A percentile compares a stretch with the other conserved stretches of the same genome.
These are phyloP conservation scores for Xiphydria camelus DNA, from an alignment of 2,888 invertebrate species.

Conservation along the genomic window DNA sequence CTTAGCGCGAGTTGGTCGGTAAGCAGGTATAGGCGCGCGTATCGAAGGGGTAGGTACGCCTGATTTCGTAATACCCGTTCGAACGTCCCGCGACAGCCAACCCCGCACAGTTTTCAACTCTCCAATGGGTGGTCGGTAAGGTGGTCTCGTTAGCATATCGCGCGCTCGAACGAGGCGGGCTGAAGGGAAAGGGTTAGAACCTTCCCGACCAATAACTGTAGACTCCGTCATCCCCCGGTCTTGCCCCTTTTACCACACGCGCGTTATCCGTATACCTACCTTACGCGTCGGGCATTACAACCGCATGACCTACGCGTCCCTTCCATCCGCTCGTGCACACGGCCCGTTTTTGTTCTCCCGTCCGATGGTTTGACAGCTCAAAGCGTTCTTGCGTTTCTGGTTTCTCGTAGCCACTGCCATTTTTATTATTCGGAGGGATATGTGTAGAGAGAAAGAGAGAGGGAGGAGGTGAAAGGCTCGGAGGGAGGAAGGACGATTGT, in stretches of 20 bases:
- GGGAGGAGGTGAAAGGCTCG: constrained; percentile 1
- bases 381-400: constrained; percentile 39
- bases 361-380: constrained; percentile 52
- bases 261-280: neutral
- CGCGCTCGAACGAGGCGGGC: constrained; percentile 23
- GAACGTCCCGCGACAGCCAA: neutral
- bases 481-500: neutral
- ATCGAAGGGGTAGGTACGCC: neutral
- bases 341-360: constrained; percentile 49
- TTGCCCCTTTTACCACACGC: neutral
- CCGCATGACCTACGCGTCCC: neutral
- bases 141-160: constrained; percentile 55
- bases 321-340: neutral
- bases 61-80: neutral
- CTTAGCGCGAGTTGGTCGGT: too few relatives aligned
- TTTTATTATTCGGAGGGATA: constrained; percentile 12
- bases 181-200: constrained; percentile 44
- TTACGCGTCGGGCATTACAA: neutral
- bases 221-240: constrained; percentile 23
- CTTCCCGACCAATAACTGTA: constrained; percentile 54
- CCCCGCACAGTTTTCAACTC: constrained; percentile 22
- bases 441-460: neutral
- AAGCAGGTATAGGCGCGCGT: too few relatives aligned
- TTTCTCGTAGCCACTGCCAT: constrained; percentile 47
- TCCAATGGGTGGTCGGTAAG: constrained; percentile 30